Conservation (phyloP, 2,797 vertebrate species). For the Liparis tanakae region DNA sequence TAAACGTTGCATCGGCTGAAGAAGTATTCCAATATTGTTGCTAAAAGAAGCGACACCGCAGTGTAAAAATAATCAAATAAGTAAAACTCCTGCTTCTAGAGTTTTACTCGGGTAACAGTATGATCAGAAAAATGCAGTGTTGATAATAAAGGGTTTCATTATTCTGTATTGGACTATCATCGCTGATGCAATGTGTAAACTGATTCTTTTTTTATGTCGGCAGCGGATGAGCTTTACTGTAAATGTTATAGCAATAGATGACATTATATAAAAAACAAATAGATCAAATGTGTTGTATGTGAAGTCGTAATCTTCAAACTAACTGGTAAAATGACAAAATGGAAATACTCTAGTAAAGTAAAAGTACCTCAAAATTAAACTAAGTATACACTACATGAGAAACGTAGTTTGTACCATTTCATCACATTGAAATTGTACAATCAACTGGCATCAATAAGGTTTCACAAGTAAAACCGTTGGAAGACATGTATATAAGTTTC, state of each 20-base stretch:
- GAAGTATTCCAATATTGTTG: conserved; percentile 14
- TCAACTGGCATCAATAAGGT: background rate
- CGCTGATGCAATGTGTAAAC: background rate
- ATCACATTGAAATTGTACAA: background rate
- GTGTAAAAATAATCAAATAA: background rate
- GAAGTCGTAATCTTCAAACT: background rate
- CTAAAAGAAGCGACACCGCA: conserved; percentile 1
- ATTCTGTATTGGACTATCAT: background rate
- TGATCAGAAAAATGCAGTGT: background rate
- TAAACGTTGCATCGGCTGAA: conserved; percentile 18
- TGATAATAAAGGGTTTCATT: background rate
- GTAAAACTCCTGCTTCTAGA: background rate
- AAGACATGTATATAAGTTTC: background rate
- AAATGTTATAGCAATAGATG: background rate
- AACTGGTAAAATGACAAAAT: background rate
- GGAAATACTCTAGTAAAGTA: background rate
- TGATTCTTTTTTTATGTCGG: background rate
- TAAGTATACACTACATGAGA: background rate
- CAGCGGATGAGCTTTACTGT: background rate
- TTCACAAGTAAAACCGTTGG: background rate
- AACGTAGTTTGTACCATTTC: background rate
- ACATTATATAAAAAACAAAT: background rate
- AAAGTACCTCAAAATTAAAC: background rate
- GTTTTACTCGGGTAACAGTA: background rate
- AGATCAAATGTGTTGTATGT: background rate